Conservation (phyloP, 2,888 invertebrate species). For the Mystacides longicornis region DNA sequence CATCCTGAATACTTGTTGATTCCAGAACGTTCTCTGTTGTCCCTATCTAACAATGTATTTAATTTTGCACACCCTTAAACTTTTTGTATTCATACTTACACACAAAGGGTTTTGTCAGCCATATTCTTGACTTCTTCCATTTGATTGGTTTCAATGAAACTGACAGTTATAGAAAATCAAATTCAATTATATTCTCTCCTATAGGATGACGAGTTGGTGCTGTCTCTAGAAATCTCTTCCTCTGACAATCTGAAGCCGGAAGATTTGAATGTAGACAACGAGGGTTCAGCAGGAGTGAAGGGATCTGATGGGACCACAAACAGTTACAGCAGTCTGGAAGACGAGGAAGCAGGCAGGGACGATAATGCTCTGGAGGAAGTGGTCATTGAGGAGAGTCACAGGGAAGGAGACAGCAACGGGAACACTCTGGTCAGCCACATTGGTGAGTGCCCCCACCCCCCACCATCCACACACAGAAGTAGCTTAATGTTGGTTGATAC, state of each 20-base stretch:
- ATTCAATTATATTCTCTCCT: too few relatives aligned
- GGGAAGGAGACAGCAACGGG: slow-evolving; percentile 34
- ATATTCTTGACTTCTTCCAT: too few relatives aligned
- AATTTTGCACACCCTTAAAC: too few relatives aligned
- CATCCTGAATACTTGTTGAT: too few relatives aligned
- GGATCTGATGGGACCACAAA: slow-evolving; percentile 46
- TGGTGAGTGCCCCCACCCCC: background rate
- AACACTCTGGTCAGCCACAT: slow-evolving; percentile 14
- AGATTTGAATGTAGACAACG: background rate
- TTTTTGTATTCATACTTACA: too few relatives aligned
- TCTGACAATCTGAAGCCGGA: background rate
- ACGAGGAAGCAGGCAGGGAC: slow-evolving; percentile 41
- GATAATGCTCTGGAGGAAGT: slow-evolving; percentile 31
- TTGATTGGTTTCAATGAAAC: too few relatives aligned
- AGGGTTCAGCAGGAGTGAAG: background rate
- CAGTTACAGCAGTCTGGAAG: slow-evolving; percentile 48
- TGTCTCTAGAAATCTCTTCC: background rate
- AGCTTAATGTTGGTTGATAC: background rate
- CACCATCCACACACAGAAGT: slow-evolving; percentile 23
- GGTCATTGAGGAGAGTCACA: slow-evolving; percentile 36
- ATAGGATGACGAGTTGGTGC: background rate
- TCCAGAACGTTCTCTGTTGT: too few relatives aligned
- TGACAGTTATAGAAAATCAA: too few relatives aligned
- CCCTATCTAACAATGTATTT: too few relatives aligned
- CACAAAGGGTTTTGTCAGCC: too few relatives aligned